Percentiles rank a stretch among this genome's conserved stretches.
Conservation (phyloP, 2,797 vertebrate genomes). For the Gallinago solitaria region DNA sequence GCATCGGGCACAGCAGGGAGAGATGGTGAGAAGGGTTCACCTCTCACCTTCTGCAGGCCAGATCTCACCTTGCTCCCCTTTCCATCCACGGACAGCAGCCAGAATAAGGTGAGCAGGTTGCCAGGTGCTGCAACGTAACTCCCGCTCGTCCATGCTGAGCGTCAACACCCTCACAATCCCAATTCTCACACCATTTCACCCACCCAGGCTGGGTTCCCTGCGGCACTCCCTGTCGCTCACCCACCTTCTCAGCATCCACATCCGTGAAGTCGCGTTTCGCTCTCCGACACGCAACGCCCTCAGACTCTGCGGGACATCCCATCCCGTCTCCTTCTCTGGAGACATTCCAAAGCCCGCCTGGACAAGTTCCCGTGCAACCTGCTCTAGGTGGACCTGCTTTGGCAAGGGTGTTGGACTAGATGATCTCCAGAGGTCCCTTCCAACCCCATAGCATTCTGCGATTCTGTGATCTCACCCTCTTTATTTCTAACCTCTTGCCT, state of each 20-base stretch:
- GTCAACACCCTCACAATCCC: not conserved
- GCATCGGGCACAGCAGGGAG: fast-evolving
- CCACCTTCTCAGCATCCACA: not conserved
- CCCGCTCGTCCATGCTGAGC: not conserved
- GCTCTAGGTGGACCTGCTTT: too few relatives aligned
- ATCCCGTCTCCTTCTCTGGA: too few relatives aligned
- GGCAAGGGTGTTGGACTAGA: too few relatives aligned
- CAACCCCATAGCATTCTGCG: too few relatives aligned
- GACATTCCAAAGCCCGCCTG: too few relatives aligned
- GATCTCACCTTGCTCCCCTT: not conserved
- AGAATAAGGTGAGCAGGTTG: not conserved
- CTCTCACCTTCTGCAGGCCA: not conserved
- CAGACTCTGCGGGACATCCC: not conserved
- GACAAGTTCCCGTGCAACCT: too few relatives aligned
- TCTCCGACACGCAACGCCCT: not conserved
- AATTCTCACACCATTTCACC: not conserved
- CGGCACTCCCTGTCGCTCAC: not conserved
- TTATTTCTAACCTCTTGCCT: not conserved
- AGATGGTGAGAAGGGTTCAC: not conserved
- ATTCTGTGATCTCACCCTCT: not conserved
- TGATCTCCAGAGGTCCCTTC: too few relatives aligned
- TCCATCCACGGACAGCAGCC: not conserved
- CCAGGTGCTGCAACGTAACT: not conserved
- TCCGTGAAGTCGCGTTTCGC: fast-evolving
- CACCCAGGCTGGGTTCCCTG: not conserved